Evolutionary conservation across 2,113 vertebrate species (phyloP).

Genomic region (Percopsis transmontana): DNA sequence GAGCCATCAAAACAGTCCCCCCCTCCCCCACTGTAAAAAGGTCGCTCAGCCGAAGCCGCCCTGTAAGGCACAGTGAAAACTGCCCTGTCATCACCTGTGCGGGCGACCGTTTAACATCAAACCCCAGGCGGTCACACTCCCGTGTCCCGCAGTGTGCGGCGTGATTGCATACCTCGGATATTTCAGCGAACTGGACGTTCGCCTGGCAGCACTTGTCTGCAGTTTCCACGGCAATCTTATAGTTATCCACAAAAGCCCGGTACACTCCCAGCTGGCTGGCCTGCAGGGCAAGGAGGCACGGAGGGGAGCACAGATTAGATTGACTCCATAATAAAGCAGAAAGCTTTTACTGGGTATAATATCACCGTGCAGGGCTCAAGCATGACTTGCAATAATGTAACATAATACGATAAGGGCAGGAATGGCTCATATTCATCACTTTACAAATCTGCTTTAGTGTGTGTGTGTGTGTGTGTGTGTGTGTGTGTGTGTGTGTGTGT

Average conservation of each 20-base stretch:
- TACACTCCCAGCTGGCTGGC: slow-evolving; percentile 98
- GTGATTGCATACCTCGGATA: slow-evolving; percentile 90
- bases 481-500: slow-evolving; percentile 1
- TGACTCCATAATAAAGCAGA: not conserved
- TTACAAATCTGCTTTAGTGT: not conserved
- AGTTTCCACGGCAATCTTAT: slow-evolving; percentile 94
- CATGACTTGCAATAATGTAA: not conserved
- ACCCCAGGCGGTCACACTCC: slow-evolving; percentile 16
- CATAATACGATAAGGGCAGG: not conserved
- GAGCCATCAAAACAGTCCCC: slow-evolving; percentile 46
- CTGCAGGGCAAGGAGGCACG: slow-evolving; percentile 64
- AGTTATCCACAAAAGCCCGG: slow-evolving; percentile 99
- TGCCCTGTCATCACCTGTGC: slow-evolving; percentile 54
- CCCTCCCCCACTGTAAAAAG: not conserved
- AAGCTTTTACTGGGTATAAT: slow-evolving; percentile 7
- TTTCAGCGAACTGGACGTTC: slow-evolving; percentile 95
- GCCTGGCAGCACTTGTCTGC: slow-evolving; percentile 99
- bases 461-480: slow-evolving; percentile 3
- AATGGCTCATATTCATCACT: slow-evolving; percentile 1
- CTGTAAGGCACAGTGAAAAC: slow-evolving; percentile 22
- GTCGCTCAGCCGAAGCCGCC: slow-evolving; percentile 14
- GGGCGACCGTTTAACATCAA: slow-evolving; percentile 57
- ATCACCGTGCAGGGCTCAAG: not conserved
- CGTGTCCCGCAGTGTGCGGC: slow-evolving; percentile 27
- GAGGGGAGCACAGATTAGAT: slow-evolving; percentile 18